phyloP scores from a whole-genome alignment of 2,113 vertebrate species.

The Reinhardtius hippoglossoides region DNA sequence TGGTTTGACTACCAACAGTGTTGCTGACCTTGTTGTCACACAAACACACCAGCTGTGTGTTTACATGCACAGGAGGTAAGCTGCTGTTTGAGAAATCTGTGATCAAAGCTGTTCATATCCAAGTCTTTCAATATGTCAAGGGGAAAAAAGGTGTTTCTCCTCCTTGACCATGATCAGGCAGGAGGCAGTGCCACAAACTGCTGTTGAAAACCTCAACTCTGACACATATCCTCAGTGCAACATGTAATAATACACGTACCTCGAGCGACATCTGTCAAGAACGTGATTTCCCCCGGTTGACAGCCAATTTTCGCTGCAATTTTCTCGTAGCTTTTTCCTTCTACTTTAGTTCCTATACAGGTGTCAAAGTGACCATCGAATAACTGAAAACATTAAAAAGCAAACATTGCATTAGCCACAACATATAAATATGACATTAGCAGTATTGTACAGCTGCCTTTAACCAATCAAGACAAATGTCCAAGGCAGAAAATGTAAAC shows the following conservation, averaged over 20 bases:
- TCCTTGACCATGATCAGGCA: neutral
- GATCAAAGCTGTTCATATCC: no score
- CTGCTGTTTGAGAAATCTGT: no score
- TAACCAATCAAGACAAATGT: neutral
- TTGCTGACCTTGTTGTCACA: no score
- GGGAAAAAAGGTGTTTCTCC: neutral
- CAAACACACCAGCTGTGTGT: no score
- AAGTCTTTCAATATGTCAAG: neutral
- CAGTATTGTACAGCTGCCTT: neutral
- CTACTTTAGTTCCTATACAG: constrained; percentile 92
- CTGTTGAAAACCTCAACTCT: neutral
- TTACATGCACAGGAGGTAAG: no score
- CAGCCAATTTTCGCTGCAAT: constrained; percentile 92
- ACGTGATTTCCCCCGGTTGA: constrained; percentile 90
- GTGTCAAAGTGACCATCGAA: constrained; percentile 97
- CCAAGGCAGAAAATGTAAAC: no score
- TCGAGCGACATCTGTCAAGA: constrained; percentile 91
- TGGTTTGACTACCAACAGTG: no score
- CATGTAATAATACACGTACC: constrained; percentile 64
- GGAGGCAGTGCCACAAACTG: no score
- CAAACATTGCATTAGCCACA: neutral
- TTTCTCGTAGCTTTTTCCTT: constrained; percentile 92
- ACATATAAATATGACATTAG: neutral
- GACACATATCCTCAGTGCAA: neutral
- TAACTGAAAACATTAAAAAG: constrained; percentile 81